Evolutionary conservation across 2,888 invertebrate genomes (phyloP), one percentile per base, ranked within the genome.

Genomic region (Metopia argyrocephala): DNA sequence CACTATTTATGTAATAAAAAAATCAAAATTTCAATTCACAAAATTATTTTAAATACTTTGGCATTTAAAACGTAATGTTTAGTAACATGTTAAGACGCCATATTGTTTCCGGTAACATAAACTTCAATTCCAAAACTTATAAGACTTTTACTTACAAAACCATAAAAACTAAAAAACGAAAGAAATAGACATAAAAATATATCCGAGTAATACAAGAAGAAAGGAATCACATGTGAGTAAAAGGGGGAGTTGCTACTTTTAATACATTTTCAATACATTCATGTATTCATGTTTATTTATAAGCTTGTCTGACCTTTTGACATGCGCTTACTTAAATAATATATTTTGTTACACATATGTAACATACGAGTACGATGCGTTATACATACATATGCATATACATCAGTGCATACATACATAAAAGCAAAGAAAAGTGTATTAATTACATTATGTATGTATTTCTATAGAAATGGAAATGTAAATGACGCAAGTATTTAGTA

Each of bases 251-350:
- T 81, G 65, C 74, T 81, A n/a, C n/a, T 65, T 31, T 12, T 28
- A 64, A 80, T 76, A 71, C 71, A 46, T 73, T 45, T 79, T 69
- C 64, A 74, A 79, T 79, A 76, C 56, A 64, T 76, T 62, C 46
- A 73, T 76, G 68, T 74, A 64, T 76, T 62, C 46, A 73, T 76
- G 68, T 74, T 48, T 81, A 81, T 81, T 74, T 81, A 70, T 78
- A 78, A 81, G 81, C 81, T 75, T 75, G 81, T 78, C 78, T 81
- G 81, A 81, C 81, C 81, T 81, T 70, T 81, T 81, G 81, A 81
- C 81, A 81, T 81, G 81, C 81, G 81, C 78, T 81, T 81, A 75
- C 78, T 78, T 70, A 81, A 81, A 78, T 64, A 75, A 81, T 74
- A 78, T 70, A 80, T 76, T 68, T 76, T 68, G 76, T 80, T 80